phyloP scores from a whole-genome alignment of 2,113 vertebrate species.

The Megalops atlanticus region DNA sequence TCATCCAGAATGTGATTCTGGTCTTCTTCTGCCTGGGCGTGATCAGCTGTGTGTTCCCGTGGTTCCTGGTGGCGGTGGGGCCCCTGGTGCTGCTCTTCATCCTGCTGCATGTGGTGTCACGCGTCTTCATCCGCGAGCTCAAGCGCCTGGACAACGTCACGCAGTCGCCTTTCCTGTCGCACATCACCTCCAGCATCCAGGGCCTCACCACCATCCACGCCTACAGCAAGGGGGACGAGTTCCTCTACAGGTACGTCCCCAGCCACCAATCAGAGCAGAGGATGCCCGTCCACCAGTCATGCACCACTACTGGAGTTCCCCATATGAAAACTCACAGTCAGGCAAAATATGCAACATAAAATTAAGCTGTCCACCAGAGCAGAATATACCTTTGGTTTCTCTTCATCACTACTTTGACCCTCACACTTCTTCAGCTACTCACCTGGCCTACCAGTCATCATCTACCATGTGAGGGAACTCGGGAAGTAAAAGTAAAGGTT shows the following conservation, averaged over 20 bases:
- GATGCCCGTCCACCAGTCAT: too few relatives aligned
- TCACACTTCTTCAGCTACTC: too few relatives aligned
- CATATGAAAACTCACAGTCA: neutral
- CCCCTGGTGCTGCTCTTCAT: constrained; percentile 82
- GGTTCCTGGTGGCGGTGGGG: constrained; percentile 88
- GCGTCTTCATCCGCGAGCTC: constrained; percentile 88
- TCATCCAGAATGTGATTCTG: constrained; percentile 90
- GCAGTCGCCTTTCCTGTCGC: constrained; percentile 87
- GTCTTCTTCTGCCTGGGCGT: constrained; percentile 88
- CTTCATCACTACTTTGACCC: too few relatives aligned
- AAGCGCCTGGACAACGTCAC: constrained; percentile 93
- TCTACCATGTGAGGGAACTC: neutral
- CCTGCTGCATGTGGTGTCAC: constrained; percentile 80
- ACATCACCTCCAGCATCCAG: constrained; percentile 89
- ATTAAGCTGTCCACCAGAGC: neutral
- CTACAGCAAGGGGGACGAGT: constrained; percentile 82
- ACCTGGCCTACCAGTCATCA: neutral
- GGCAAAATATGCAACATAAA: neutral
- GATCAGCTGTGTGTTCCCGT: constrained; percentile 84
- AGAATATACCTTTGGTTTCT: neutral
- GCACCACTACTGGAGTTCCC: neutral
- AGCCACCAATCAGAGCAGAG: neutral
- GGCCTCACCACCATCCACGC: constrained; percentile 89
- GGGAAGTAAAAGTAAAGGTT: neutral
- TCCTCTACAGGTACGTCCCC: constrained; percentile 78